Evolutionary conservation across 1,140 invertebrate species (phyloP).

Genomic region (Anastatus disparis): DNA sequence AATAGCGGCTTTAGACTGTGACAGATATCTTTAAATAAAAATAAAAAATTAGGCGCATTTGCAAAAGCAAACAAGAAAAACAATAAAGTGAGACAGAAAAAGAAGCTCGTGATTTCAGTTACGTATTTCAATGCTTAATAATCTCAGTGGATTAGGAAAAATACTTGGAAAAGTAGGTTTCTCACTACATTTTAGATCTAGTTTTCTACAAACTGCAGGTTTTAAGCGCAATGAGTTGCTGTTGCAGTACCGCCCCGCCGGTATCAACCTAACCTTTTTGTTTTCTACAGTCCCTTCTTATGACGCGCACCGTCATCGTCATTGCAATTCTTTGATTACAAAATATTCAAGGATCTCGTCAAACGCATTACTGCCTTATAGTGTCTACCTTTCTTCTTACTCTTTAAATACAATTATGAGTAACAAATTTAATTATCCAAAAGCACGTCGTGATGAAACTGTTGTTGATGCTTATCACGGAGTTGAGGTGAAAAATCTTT

Average conservation of each 20-base stretch:
- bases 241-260: neutral
- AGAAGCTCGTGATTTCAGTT: neutral
- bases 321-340: no score
- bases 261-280: conserved; percentile 26
- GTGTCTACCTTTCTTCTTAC: neutral
- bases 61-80: no score
- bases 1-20: no score
- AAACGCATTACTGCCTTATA: neutral
- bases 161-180: neutral
- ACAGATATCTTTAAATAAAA: no score
- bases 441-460: conserved; percentile 79
- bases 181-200: neutral
- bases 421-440: conserved; percentile 75
- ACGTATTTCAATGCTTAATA: conserved; percentile 26
- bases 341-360: no score
- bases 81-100: no score
- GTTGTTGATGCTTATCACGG: conserved; percentile 87
- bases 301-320: no score
- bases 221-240: neutral
- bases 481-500: conserved; percentile 72
- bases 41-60: no score
- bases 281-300: neutral
- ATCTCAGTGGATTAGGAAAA: neutral
- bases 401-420: neutral
- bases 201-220: neutral